phyloP scores from a whole-genome alignment of 2,888 invertebrate species.

The Ophion ellenae region DNA sequence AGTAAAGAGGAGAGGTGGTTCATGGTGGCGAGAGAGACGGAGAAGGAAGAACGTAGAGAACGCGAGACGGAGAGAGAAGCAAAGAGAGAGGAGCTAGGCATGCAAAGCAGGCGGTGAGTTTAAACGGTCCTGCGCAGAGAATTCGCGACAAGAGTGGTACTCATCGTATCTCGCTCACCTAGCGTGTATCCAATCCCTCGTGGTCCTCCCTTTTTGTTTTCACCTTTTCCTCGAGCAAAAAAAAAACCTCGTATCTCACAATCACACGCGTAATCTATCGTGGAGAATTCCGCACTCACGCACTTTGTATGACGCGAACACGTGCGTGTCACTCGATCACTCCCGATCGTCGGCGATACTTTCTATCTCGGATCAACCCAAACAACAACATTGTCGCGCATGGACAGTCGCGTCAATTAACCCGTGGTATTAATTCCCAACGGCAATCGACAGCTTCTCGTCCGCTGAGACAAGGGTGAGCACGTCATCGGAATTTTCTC shows the following conservation, averaged over 20 bases:
- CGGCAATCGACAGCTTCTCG: background rate
- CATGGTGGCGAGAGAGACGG: slow-evolving; percentile 24
- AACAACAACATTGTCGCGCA: background rate
- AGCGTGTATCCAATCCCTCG: slow-evolving; percentile 15
- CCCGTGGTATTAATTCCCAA: background rate
- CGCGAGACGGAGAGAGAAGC: background rate
- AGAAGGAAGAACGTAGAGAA: slow-evolving; percentile 30
- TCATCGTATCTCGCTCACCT: slow-evolving; percentile 70
- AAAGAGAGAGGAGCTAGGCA: slow-evolving; percentile 72
- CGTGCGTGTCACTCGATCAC: slow-evolving; percentile 39
- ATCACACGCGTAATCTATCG: background rate
- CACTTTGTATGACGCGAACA: slow-evolving; percentile 23
- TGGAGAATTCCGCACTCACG: slow-evolving; percentile 1
- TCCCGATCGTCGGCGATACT: background rate
- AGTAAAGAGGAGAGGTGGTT: slow-evolving; percentile 34
- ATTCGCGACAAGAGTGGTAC: background rate
- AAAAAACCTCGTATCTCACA: slow-evolving; percentile 12
- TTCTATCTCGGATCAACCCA: background rate
- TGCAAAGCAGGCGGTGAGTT: slow-evolving; percentile 82
- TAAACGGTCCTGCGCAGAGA: slow-evolving; percentile 81
- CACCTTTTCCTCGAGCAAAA: background rate
- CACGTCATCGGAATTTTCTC: background rate
- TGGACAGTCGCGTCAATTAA: background rate
- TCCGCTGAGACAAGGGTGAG: background rate
- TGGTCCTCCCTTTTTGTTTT: slow-evolving; percentile 9